Base-by-base conservation (phyloP, 1,140 invertebrate species). In the Rhysida immarginata region DNA sequence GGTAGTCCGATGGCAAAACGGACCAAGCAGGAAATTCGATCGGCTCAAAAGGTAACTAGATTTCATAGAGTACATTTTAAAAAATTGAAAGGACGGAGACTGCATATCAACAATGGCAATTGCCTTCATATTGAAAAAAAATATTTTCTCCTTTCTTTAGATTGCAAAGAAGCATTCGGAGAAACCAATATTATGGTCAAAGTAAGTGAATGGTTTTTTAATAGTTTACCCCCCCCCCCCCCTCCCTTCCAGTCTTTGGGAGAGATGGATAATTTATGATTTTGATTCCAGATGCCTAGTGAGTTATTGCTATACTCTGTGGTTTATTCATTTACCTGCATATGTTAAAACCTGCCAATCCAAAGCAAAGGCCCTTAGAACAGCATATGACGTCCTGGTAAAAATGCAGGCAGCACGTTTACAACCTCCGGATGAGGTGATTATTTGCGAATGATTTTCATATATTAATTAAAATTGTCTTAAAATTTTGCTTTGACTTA, bases 311-410 rank as follows among this genome's bases (percentile, higher is more conserved):
- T 79, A 70, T 69, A 95, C 93, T 56, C 75, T 99, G n/a, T 99
- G 96, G 83, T 99, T 98, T 72, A 81, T 97, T 62, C 84, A 94
- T 67, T 76, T 99, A 59, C 88, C 92, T 11, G 83, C 88, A 50
- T 83, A 79, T 65, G 74, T 86, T 55, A 74, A 73, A 44, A 69
- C 72, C 54, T 77, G 74, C 53, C 61, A 61, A 59, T 64, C 73
- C 27, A 75, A 80, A 67, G 79, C 82, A 54, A 81, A 85, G 2
- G 82, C 87, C 11, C 69, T 97, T 41, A 79, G 85, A 45, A 77
- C 81, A 50, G 90, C 92, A 2, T 94, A 88, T 66, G 87, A 93
- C 64, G 74, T 95, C 13, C 72, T 97, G 43, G 82, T 85, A 35
- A 80, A 82, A 62, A 88, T 94, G 68, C 87, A 90, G 58, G 83